Conservation (phyloP, 1,140 invertebrate genomes). For the Bactericera cockerelli region DNA sequence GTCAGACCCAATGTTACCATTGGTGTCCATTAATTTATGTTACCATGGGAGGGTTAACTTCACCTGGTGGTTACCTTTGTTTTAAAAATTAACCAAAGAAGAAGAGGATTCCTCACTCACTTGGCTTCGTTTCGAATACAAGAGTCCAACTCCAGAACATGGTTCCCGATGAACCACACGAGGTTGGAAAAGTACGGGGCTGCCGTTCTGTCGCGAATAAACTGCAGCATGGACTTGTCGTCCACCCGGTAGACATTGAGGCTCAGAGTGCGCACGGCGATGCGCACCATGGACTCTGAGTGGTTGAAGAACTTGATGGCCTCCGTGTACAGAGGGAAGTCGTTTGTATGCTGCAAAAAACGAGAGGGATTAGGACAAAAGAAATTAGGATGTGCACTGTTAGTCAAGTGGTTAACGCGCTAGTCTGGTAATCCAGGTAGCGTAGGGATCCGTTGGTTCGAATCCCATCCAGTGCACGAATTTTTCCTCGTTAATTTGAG, state of each 20-base stretch:
- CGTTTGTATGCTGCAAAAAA: constrained; percentile 81
- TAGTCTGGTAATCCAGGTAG: too few species aligned
- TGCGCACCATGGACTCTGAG: constrained; percentile 95
- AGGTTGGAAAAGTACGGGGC: constrained; percentile 96
- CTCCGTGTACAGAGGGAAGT: constrained; percentile 97
- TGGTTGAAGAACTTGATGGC: constrained; percentile 99
- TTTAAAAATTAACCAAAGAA: too few species aligned
- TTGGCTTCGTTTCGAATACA: constrained; percentile 90
- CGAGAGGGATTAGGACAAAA: constrained; percentile 15
- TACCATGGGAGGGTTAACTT: too few species aligned
- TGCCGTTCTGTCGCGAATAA: constrained; percentile 88
- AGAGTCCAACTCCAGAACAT: constrained; percentile 87
- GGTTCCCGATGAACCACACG: constrained; percentile 98
- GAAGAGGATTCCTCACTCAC: constrained; percentile 39
- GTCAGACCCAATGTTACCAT: too few species aligned
- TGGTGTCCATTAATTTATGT: too few species aligned
- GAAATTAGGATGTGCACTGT: neutral
- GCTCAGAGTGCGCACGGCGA: constrained; percentile 92
- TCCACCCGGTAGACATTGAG: constrained; percentile 93
- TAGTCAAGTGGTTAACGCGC: too few species aligned
- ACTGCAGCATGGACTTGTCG: constrained; percentile 87
- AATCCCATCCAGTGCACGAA: too few species aligned
- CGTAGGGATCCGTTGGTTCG: too few species aligned
- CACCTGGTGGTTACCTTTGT: too few species aligned
- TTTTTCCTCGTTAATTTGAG: too few species aligned